phyloP scores from a whole-genome alignment of 2,888 invertebrate species.

The Machimus rusticus region DNA sequence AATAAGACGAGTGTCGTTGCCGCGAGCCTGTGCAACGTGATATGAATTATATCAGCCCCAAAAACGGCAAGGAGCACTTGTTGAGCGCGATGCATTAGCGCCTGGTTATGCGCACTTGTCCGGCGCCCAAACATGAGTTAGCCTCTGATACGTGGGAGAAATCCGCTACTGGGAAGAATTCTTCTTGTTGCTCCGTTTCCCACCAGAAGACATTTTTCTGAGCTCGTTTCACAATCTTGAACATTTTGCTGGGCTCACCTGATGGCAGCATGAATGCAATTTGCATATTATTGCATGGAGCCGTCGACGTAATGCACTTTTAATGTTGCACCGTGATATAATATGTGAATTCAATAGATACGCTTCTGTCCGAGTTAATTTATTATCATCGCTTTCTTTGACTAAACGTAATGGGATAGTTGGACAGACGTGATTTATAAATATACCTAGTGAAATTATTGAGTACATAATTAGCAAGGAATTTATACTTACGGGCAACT shows the following conservation, averaged over 20 bases:
- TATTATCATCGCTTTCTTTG: background rate
- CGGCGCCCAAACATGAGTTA: background rate
- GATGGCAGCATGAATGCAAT: constrained; percentile 14
- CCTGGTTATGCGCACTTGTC: constrained; percentile 13
- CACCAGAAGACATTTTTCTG: background rate
- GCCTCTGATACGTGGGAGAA: background rate
- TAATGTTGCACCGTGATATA: constrained; percentile 4
- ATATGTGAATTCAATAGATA: background rate
- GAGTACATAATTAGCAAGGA: background rate
- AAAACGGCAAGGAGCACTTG: constrained; percentile 9
- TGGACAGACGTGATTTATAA: background rate
- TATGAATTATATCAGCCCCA: constrained; percentile 5
- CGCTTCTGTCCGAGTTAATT: background rate
- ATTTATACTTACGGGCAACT: constrained; percentile 33
- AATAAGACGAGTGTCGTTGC: background rate
- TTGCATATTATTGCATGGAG: constrained; percentile 9
- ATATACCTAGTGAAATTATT: background rate
- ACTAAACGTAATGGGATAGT: background rate
- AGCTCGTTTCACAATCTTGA: background rate
- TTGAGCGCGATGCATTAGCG: background rate
- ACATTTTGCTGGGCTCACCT: background rate
- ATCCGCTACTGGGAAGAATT: background rate
- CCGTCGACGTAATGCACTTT: constrained; percentile 15
- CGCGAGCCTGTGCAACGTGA: background rate
- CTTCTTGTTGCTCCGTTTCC: background rate